Evolutionary conservation across 2,797 vertebrate genomes (phyloP), one percentile per base, ranked within the genome.

Genomic region (Euthynnus affinis): DNA sequence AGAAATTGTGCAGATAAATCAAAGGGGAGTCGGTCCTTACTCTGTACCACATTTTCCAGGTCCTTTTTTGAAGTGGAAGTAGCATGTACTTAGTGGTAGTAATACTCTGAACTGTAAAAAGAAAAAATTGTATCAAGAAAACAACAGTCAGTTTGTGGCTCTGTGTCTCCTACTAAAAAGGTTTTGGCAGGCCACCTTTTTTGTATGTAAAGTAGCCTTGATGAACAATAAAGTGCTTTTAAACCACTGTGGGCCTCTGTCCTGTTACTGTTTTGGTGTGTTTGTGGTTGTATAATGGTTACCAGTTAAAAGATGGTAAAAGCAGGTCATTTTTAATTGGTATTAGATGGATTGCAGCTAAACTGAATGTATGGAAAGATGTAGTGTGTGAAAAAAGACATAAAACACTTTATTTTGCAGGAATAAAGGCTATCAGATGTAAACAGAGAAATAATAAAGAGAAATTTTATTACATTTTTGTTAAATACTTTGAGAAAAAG

Each of bases 171-270:
- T 94, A 94, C 94, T 95, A 90, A 96, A 94, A 97, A 97, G 96
- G 96, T 97, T 96, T 97, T 98, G 97, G 97, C 97, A 97, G 97
- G 98, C 98, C 98, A 97, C 97, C 96, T 97, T 99, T 97, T 98
- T 99, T 99, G 96, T 99, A 98, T 96, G 97, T 97, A 96, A 97
- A 97, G 96, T 98, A 99, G 98, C 97, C 97, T 98, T 96, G 95
- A 98, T 97, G 97, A 99, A 98, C 97, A 99, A 99, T 98, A 99
- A 99, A 99, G 97, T 98, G 98, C 98, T 98, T 97, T 99, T 98
- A 98, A 98, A 98, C 96, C 96, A 96, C 94, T 83, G 67, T 46
- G 60, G 20, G 55, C 48, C 69, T 89, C 17, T 64, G 71, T 76
- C 46, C 55, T 63, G n/a, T 27, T 4, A 23, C 32, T 77, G 42